Evolutionary conservation across 1,140 invertebrate genomes (phyloP), one percentile per base, ranked within the genome.

Genomic region (Drosophila orena): DNA sequence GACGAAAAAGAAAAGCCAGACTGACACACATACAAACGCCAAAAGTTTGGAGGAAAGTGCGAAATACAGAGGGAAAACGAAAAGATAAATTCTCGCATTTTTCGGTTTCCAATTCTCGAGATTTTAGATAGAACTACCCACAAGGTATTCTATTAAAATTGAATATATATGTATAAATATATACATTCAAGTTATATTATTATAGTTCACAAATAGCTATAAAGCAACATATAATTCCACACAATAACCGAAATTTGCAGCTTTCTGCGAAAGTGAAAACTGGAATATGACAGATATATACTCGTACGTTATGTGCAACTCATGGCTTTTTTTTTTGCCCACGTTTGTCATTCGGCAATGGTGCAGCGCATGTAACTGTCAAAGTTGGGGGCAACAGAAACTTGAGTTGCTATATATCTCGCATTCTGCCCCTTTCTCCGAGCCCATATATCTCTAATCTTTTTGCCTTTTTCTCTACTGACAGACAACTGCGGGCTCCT

Each of bases 291-390:
- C 0, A 30, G 6, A 59, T 42, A 61, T 42, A 58, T 30, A 30
- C 8, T 2, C 54, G n/a, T n/a, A n/a, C n/a, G n/a, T n/a, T 56
- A 81, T 52, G 54, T 50, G 66, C 71, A 71, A 75, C 71, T 76
- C 58, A 76, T 49, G 66, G 46, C 49, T 66, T 58, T 57, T 55
- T 70, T 57, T 55, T 59, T 49, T 14, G 24, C 14, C 24, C 77
- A 70, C 65, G 56, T 72, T 61, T 81, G 68, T 81, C 74, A 81
- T 73, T 65, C 73, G 62, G 81, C 64, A 74, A 60, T 64, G 64
- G 52, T 75, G 83, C 78, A 77, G 73, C 57, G 69, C 64, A 64
- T 81, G 83, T 78, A 66, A 66, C 78, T 85, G 81, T 88, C 81
- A 84, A 71, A 77, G 59, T 70, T 70, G 11, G 71, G 38, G 52